Evolutionary conservation across 2,113 vertebrate species (phyloP), one percentile per base, ranked within the genome.

Genomic region (Smithornis capensis): DNA sequence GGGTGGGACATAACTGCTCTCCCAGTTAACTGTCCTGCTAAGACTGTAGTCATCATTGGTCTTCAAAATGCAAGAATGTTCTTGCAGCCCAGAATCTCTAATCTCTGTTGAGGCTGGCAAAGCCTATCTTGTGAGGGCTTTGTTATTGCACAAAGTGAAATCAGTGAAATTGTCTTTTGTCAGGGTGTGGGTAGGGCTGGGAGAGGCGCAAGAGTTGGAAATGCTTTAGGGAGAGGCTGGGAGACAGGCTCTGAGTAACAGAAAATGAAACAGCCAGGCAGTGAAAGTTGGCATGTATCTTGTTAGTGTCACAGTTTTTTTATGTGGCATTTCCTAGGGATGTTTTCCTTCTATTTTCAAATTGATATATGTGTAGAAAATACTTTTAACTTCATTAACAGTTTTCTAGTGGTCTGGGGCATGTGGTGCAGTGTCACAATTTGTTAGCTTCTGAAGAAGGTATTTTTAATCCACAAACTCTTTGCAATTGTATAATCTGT

Each of bases 261-360:
- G 47, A 67, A 90, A 90, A 78, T 16, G 0, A 87, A 89, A 78
- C 15, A 1, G 47, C 76, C 69, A 56, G 63, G 55, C 47, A 81
- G 64, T 90, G 83, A 92, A 86, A 88, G 87, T 81, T 95, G 90
- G 83, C 88, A 38, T 52, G 24, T 47, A 45, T 62, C 94, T 89
- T 91, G 64, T 90, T 95, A 91, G 90, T 86, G 92, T 88, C 93
- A 78, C 71, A 31, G 38, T 13, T 38, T 80, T 94, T 91, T 95
- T 77, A 95, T 95, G 83, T 88, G 93, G 90, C 85, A 74, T 96
- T 97, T 96, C 83, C 92, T 94, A 93, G 69, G 45, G 73, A 81
- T 97, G 93, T 95, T 95, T 87, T 95, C 64, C 83, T 94, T 95
- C 87, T 93, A 77, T 94, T 96, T 93, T 83, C 89, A 94, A 90